A percentile compares a stretch with the other conserved stretches of the same genome.
Evolutionary conservation across 2,888 invertebrate genomes (phyloP).

Genomic region (Conistra vaccinii): DNA sequence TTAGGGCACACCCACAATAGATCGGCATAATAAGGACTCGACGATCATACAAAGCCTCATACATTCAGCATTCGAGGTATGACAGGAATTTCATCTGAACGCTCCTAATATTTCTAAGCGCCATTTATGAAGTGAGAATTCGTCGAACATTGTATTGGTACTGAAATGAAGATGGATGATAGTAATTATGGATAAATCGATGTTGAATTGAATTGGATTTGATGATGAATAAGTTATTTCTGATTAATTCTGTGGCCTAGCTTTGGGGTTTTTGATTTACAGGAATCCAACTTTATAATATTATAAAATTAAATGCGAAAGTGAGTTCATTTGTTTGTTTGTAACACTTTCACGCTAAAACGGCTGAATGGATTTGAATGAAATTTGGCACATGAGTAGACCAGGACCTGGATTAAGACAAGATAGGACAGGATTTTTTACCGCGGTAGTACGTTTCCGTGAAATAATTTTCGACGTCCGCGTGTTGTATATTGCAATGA

Average conservation of each 20-base stretch:
- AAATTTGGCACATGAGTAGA: neutral
- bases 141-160: constrained; percentile 21
- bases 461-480: too few relatives aligned
- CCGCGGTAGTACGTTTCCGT: too few relatives aligned
- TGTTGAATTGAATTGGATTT: neutral
- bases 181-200: constrained; percentile 16
- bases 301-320: too few relatives aligned
- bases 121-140: constrained; percentile 45
- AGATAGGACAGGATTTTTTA: too few relatives aligned
- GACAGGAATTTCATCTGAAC: constrained; percentile 61
- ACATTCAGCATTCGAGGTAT: constrained; percentile 46
- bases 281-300: too few relatives aligned
- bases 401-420: neutral
- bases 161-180: constrained; percentile 43
- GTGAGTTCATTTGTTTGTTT: too few relatives aligned
- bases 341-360: neutral
- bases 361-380: neutral
- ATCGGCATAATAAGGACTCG: constrained; percentile 38
- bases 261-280: neutral
- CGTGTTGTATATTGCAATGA: too few relatives aligned
- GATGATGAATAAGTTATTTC: neutral
- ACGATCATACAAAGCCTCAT: constrained; percentile 51
- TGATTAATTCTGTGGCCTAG: neutral
- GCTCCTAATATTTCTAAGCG: constrained; percentile 33
- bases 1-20: constrained; percentile 24